phyloP scores from a whole-genome alignment of 2,888 invertebrate genomes.

The Phorcus lineatus region DNA sequence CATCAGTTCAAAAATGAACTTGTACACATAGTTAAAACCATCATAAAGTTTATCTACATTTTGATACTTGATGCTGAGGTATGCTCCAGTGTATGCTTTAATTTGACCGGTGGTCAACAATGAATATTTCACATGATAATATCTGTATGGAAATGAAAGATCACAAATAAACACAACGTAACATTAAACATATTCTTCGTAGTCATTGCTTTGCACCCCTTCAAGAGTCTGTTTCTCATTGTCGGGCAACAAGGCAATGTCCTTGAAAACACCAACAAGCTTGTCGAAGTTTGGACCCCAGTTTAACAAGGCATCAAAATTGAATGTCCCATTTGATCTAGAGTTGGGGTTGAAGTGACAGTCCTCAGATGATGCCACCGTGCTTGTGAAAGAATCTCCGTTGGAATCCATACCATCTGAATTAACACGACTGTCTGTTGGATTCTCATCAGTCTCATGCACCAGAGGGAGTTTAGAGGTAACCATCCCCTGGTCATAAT shows the following conservation, averaged over 20 bases:
- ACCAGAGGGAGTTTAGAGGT: constrained; percentile 78
- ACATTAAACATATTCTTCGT: constrained; percentile 67
- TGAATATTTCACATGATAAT: not conserved
- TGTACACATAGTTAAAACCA: not conserved
- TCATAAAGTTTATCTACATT: constrained; percentile 12
- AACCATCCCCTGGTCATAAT: constrained; percentile 75
- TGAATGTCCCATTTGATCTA: constrained; percentile 82
- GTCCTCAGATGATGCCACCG: constrained; percentile 90
- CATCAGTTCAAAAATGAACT: constrained; percentile 8
- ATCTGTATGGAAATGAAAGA: not conserved
- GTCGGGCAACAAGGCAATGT: constrained; percentile 95
- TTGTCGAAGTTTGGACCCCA: constrained; percentile 98
- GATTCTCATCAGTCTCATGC: constrained; percentile 67
- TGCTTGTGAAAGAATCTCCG: constrained; percentile 90
- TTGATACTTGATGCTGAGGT: constrained; percentile 22
- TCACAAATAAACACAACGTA: not conserved
- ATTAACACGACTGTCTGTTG: constrained; percentile 69
- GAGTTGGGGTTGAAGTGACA: constrained; percentile 71
- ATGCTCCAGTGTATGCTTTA: not conserved
- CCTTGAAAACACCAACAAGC: constrained; percentile 95
- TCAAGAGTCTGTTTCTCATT: constrained; percentile 53
- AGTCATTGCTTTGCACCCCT: constrained; percentile 43
- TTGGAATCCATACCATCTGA: constrained; percentile 96
- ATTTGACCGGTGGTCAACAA: not conserved
- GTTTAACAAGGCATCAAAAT: constrained; percentile 95